A percentile compares a stretch with the other conserved stretches of the same genome.
These are phyloP conservation scores for Drosophila algonquin DNA, from an alignment of 2,888 invertebrate genomes.

Conservation along the genomic window DNA sequence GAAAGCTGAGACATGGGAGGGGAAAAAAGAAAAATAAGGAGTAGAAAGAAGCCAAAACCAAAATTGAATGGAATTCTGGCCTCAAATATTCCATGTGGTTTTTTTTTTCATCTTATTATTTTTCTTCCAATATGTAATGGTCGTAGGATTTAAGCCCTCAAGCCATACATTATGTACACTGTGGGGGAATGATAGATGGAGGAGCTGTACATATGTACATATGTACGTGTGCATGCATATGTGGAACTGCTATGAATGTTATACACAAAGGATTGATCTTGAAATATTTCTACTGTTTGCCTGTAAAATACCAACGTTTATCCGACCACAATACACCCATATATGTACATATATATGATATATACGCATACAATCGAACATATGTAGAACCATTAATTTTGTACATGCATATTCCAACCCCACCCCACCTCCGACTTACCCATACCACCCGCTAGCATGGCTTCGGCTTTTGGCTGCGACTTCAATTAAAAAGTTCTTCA, in stretches of 20 bases:
- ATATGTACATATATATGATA: too few species aligned
- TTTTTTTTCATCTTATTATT: constrained; percentile 51
- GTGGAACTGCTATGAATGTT: too few species aligned
- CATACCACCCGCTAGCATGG: constrained; percentile 44
- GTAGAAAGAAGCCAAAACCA: constrained; percentile 62
- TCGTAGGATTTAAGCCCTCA: constrained; percentile 45
- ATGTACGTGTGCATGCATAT: too few species aligned
- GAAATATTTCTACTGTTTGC: background rate
- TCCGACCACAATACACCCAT: too few species aligned
- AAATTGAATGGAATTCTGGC: constrained; percentile 65
- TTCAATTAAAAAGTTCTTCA: constrained; percentile 64
- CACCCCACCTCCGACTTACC: background rate
- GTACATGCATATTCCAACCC: constrained; percentile 24
- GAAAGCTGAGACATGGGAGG: too few species aligned
- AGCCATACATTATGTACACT: constrained; percentile 21
- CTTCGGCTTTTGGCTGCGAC: constrained; percentile 28
- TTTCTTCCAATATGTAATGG: constrained; percentile 47
- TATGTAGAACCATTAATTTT: constrained; percentile 4
- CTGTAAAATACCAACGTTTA: background rate
- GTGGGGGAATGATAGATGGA: too few species aligned
- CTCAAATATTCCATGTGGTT: constrained; percentile 34
- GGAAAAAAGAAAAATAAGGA: constrained; percentile 61
- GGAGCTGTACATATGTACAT: too few species aligned
- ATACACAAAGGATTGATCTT: too few species aligned
- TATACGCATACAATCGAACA: background rate